Percentiles rank a stretch among this genome's conserved stretches.
Conservation (phyloP, 2,113 vertebrate species). For the Saguinus imperator region DNA sequence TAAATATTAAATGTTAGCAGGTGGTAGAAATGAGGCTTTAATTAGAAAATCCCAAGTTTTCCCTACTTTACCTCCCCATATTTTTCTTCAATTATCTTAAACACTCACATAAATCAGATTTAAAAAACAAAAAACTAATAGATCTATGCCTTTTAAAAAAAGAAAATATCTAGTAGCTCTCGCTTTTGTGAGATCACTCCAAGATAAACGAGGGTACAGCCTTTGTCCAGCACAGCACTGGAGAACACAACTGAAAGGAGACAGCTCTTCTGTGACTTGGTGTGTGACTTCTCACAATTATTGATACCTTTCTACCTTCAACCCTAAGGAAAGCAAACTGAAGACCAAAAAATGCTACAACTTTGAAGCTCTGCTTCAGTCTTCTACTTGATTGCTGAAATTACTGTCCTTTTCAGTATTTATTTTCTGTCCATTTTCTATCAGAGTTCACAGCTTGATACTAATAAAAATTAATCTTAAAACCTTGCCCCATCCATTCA, state of each 20-base stretch:
- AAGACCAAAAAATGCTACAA: background rate
- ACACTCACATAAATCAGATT: background rate
- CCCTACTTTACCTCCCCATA: background rate
- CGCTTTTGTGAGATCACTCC: background rate
- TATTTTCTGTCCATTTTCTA: background rate
- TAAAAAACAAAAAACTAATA: background rate
- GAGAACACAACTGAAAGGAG: background rate
- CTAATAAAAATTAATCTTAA: background rate
- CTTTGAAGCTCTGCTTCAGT: background rate
- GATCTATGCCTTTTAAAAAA: background rate
- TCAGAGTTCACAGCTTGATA: background rate
- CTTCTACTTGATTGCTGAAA: constrained; percentile 4
- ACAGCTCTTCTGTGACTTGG: background rate
- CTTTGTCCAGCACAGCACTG: background rate
- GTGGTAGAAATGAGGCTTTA: background rate
- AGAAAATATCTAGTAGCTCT: background rate
- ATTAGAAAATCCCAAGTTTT: background rate
- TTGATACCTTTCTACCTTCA: background rate
- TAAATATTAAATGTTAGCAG: background rate
- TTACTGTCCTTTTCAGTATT: background rate
- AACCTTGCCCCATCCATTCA: background rate
- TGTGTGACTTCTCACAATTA: background rate
- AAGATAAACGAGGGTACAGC: background rate
- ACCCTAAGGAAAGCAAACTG: background rate
- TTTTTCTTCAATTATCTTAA: background rate